A percentile compares a stretch with the other conserved stretches of the same genome.
These are phyloP conservation scores for Himalopsyche tibetana DNA, from an alignment of 2,888 invertebrate species.

Conservation along the genomic window DNA sequence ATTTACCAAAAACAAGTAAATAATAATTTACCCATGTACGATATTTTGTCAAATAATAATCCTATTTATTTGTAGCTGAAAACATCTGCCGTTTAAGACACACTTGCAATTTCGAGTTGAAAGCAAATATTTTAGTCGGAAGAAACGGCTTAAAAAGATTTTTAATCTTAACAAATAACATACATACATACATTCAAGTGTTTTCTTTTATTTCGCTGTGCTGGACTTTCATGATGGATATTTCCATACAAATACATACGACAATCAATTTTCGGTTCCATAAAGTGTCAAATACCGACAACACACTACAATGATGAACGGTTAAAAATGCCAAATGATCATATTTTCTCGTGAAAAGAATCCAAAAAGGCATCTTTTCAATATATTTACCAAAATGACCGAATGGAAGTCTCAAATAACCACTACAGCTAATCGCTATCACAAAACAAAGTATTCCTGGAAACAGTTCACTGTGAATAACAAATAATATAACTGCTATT, in stretches of 20 bases:
- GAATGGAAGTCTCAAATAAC: constrained; percentile 2
- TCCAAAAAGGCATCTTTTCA: not conserved
- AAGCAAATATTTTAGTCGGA: constrained; percentile 51
- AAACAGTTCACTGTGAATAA: not conserved
- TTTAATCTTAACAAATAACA: not conserved
- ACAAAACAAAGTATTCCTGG: not conserved
- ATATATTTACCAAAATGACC: not conserved
- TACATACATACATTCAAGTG: not conserved
- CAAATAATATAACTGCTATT: not conserved
- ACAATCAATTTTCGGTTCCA: not conserved
- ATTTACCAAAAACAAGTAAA: too few species aligned
- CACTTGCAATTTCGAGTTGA: constrained; percentile 57
- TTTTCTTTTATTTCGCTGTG: not conserved
- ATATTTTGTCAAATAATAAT: not conserved
- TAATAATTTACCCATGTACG: too few species aligned
- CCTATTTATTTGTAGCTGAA: constrained; percentile 13
- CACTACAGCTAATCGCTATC: not conserved
- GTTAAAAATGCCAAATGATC: not conserved
- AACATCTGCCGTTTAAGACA: constrained; percentile 61
- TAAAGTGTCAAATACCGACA: constrained; percentile 6
- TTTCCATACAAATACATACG: not conserved
- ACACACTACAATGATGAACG: not conserved
- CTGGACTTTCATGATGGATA: constrained; percentile 24
- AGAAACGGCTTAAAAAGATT: not conserved
- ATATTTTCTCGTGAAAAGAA: not conserved